These are phyloP conservation scores for Apostichopus leukothele DNA, from an alignment of 53 echinoderm and acorn worm species.

Conservation along the genomic window DNA sequence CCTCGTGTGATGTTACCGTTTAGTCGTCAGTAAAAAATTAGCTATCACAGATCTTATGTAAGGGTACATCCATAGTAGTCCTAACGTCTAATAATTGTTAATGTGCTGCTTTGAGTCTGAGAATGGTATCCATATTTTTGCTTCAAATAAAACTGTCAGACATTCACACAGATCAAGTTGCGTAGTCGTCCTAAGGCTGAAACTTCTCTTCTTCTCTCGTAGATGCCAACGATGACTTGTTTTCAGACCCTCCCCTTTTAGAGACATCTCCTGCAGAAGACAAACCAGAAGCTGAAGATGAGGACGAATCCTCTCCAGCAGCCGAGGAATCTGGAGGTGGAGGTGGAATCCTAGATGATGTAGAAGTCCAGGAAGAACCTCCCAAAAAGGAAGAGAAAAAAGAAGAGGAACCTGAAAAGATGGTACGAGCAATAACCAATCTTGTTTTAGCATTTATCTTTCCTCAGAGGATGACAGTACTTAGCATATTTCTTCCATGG, in stretches of 20 bases:
- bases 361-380: constrained; percentile 79
- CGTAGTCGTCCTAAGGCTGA: background rate
- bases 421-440: background rate
- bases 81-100: no score
- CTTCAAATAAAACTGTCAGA: no score
- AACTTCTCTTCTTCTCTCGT: background rate
- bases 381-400: constrained; percentile 76
- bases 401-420: constrained; percentile 31
- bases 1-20: no score
- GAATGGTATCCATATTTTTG: no score
- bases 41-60: no score
- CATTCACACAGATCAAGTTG: background rate
- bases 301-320: constrained; percentile 13
- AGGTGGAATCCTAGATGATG: constrained; percentile 47
- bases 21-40: no score
- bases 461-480: no score
- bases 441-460: no score
- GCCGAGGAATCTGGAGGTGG: background rate
- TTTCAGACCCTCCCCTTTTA: constrained; percentile 40
- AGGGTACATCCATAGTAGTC: no score
- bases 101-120: no score
- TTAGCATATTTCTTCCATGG: no score
- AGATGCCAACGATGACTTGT: constrained; percentile 33
- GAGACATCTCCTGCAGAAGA: constrained; percentile 37
- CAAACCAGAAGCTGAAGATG: background rate